These are phyloP conservation scores for Dryoscopus gambensis DNA, from an alignment of 2,113 vertebrate species.

Conservation along the genomic window DNA sequence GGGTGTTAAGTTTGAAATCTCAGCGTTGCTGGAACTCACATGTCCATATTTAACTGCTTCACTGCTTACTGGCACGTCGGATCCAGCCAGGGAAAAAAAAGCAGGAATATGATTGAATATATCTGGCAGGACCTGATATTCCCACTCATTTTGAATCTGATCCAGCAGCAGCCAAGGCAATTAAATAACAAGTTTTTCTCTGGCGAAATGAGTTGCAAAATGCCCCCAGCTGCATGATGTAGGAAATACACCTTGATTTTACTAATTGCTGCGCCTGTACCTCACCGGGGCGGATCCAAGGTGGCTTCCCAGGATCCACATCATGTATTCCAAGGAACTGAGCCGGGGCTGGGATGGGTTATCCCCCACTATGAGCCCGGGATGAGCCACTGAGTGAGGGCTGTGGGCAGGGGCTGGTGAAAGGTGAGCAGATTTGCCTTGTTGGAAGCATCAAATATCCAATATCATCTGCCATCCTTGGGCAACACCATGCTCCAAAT, in stretches of 20 bases:
- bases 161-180: conserved; percentile 48
- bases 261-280: neutral
- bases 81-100: neutral
- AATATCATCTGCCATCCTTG: neutral
- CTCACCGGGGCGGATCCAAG: neutral
- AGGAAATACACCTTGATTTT: conserved; percentile 62
- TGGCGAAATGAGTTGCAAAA: conserved; percentile 35
- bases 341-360: neutral
- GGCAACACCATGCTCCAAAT: fast-evolving
- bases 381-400: neutral
- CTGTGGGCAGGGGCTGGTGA: neutral
- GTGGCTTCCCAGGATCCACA: neutral
- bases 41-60: conserved; percentile 4
- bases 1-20: neutral
- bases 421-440: neutral
- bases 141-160: conserved; percentile 36
- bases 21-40: neutral
- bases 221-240: conserved; percentile 58
- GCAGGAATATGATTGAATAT: conserved; percentile 18
- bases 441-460: neutral
- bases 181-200: conserved; percentile 54
- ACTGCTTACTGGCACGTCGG: neutral
- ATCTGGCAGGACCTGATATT: conserved; percentile 56
- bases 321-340: fast-evolving
- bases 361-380: fast-evolving